Evolutionary conservation across 1,140 invertebrate species (phyloP).

Genomic region (Drosophila tropicalis): DNA sequence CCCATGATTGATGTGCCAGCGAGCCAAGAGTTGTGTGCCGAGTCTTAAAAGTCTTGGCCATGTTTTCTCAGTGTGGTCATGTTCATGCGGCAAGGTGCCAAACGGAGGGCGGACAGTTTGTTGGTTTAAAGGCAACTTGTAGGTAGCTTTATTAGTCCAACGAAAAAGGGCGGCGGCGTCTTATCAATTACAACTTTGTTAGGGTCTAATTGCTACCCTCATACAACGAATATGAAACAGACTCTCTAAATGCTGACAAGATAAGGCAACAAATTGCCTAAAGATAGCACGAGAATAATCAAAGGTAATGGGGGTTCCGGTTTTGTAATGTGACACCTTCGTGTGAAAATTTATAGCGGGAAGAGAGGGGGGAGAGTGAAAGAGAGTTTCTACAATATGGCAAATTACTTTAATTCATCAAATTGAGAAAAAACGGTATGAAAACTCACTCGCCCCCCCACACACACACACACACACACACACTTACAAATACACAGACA

Average conservation of each 20-base stretch:
- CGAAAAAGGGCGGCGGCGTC: not conserved
- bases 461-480: not conserved
- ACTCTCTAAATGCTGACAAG: constrained; percentile 65
- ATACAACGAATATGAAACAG: constrained; percentile 31
- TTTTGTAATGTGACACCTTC: constrained; percentile 77
- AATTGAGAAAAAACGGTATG: constrained; percentile 23
- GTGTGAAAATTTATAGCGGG: constrained; percentile 73
- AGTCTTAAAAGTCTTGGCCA: constrained; percentile 13
- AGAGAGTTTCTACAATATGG: constrained; percentile 35
- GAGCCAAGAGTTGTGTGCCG: not conserved
- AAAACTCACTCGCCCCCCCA: not conserved
- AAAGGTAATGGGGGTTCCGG: constrained; percentile 38
- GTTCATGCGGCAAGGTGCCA: constrained; percentile 41
- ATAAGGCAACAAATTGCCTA: constrained; percentile 76
- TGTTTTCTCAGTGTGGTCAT: not conserved
- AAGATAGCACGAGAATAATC: constrained; percentile 21
- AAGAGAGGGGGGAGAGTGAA: not conserved
- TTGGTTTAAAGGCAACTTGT: constrained; percentile 15
- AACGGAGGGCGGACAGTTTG: constrained; percentile 50
- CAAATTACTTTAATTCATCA: constrained; percentile 74
- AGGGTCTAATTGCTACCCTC: constrained; percentile 56
- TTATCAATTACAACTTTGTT: constrained; percentile 54
- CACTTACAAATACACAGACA: not conserved
- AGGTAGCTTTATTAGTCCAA: constrained; percentile 51
- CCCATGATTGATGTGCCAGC: constrained; percentile 60